These are phyloP conservation scores for Tribolium castaneum DNA, from an alignment of 1,140 invertebrate genomes.

Conservation along the genomic window DNA sequence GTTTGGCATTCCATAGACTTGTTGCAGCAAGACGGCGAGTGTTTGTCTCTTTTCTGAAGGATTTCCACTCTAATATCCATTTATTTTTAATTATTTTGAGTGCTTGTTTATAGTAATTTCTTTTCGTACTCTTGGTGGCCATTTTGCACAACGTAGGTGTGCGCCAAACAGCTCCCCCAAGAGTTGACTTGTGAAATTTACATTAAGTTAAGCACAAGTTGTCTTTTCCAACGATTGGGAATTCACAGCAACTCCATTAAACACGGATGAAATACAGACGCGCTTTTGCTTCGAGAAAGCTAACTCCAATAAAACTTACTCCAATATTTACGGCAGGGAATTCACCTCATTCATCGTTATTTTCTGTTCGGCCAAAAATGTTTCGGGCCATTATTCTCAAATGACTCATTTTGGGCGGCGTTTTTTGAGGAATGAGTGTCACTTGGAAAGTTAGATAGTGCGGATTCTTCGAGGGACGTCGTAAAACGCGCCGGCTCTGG, in stretches of 20 bases:
- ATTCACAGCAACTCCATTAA: slow-evolving; percentile 40
- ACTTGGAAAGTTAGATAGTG: not conserved
- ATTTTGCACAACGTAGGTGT: not conserved
- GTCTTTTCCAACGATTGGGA: slow-evolving; percentile 32
- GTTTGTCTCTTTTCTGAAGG: no score
- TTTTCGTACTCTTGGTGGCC: not conserved
- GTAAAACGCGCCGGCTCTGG: slow-evolving; percentile 4
- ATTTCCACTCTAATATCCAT: no score
- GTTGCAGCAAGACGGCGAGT: not conserved
- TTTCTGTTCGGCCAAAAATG: slow-evolving; percentile 22
- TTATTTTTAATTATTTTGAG: no score
- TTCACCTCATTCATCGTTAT: slow-evolving; percentile 32
- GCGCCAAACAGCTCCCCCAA: not conserved
- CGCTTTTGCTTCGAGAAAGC: slow-evolving; percentile 36
- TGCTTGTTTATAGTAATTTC: not conserved
- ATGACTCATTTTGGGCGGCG: slow-evolving; percentile 14
- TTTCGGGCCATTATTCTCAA: slow-evolving; percentile 20
- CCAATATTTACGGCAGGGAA: slow-evolving; percentile 40
- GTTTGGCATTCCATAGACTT: not conserved
- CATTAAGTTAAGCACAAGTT: slow-evolving; percentile 37
- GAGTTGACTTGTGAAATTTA: slow-evolving; percentile 38
- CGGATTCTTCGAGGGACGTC: not conserved
- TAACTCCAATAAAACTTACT: slow-evolving; percentile 42
- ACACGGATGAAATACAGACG: slow-evolving; percentile 31
- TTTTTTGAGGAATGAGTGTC: slow-evolving; percentile 1